Evolutionary conservation across 2,113 vertebrate species (phyloP).

Genomic region (Copsychus sechellarum): DNA sequence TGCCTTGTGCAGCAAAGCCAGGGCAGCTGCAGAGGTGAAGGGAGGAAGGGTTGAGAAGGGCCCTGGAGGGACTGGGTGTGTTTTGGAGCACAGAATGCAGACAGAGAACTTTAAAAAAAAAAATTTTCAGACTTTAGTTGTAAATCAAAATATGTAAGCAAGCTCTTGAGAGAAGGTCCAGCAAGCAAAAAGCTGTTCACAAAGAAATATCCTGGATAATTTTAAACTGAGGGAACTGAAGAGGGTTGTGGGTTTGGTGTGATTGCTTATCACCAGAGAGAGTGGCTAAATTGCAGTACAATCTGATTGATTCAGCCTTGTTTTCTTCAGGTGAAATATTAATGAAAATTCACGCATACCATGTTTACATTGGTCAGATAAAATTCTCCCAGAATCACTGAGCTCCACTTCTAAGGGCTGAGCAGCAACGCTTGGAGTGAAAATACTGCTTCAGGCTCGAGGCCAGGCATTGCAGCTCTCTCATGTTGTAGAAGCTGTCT

Average conservation of each 20-base stretch:
- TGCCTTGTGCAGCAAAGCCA: background rate
- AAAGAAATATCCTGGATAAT: background rate
- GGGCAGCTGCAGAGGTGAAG: background rate
- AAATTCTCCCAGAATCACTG: background rate
- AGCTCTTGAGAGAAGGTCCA: background rate
- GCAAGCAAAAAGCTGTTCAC: background rate
- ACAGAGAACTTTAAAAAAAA: background rate
- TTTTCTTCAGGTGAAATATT: background rate
- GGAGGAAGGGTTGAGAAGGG: rapidly evolving
- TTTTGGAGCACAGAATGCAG: background rate
- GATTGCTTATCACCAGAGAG: background rate
- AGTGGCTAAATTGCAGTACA: background rate
- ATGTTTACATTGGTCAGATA: background rate
- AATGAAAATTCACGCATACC: background rate
- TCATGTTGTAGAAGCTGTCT: background rate
- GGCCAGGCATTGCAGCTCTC: background rate
- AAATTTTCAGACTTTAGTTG: background rate
- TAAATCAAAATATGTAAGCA: background rate
- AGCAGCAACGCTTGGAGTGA: background rate
- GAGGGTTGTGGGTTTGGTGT: background rate
- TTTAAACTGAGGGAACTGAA: background rate
- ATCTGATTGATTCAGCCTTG: background rate
- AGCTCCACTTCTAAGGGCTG: background rate
- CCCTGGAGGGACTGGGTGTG: rapidly evolving
- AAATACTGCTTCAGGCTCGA: background rate